Conservation (phyloP, 2,113 vertebrate genomes). For the Misgurnus anguillicaudatus region DNA sequence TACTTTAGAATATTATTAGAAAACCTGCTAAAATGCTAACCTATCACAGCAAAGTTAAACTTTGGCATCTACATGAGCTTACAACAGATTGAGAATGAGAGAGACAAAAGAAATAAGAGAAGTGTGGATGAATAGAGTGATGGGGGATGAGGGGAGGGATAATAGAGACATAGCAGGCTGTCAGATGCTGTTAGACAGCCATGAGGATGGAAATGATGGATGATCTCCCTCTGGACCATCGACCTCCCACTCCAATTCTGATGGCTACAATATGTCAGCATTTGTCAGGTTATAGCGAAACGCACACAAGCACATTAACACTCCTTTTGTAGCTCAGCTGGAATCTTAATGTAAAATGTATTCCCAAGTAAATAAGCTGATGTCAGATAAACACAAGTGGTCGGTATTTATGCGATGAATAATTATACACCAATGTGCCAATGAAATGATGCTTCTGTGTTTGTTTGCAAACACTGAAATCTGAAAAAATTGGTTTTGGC, state of each 20-base stretch:
- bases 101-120: constrained; percentile 29
- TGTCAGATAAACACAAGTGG: background rate
- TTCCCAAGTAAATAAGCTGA: background rate
- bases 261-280: constrained; percentile 45
- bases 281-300: constrained; percentile 40
- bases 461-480: constrained; percentile 21
- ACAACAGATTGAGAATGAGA: constrained; percentile 8
- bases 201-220: constrained; percentile 46
- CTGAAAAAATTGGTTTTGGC: constrained; percentile 7
- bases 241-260: constrained; percentile 33
- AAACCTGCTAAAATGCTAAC: background rate
- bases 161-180: constrained; percentile 45
- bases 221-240: constrained; percentile 28
- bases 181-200: constrained; percentile 44
- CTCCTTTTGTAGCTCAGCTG: constrained; percentile 23
- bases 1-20: background rate
- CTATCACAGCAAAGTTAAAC: background rate
- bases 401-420: background rate
- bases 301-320: constrained; percentile 12
- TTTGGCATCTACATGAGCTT: background rate
- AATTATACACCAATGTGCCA: background rate
- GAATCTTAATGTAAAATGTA: constrained; percentile 7
- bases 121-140: constrained; percentile 25
- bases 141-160: constrained; percentile 31
- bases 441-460: background rate